Percentiles rank a stretch among this genome's conserved stretches.
Evolutionary conservation across 1,140 invertebrate genomes (phyloP).

Genomic region (Procambarus clarkii): DNA sequence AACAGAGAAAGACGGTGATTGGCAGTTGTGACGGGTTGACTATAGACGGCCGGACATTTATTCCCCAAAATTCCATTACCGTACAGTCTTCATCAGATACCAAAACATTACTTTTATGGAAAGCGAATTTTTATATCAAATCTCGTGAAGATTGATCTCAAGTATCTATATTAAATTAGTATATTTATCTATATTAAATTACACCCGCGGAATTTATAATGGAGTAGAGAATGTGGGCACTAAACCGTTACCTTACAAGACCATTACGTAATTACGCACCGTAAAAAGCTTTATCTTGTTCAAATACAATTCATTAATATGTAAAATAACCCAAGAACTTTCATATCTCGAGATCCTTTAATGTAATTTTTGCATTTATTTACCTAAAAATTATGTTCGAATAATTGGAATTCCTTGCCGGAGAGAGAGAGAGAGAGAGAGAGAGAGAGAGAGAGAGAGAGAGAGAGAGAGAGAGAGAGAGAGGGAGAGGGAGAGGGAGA

Average conservation of each 20-base stretch:
- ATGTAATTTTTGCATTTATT: neutral
- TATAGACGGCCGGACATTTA: too few species aligned
- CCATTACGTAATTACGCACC: neutral
- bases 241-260: neutral
- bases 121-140: too few species aligned
- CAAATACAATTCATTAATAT: neutral
- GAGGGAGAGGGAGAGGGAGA: neutral
- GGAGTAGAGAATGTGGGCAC: neutral
- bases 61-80: too few species aligned
- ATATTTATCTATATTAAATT: too few species aligned
- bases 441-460: too few species aligned
- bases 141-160: too few species aligned
- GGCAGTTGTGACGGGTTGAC: too few species aligned
- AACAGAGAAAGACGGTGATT: too few species aligned
- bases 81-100: too few species aligned
- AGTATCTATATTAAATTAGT: too few species aligned
- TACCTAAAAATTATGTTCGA: neutral
- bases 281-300: neutral
- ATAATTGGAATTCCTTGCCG: neutral
- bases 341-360: neutral
- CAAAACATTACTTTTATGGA: too few species aligned
- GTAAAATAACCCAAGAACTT: neutral
- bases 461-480: slow-evolving; percentile 15
- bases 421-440: neutral
- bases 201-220: too few species aligned